phyloP scores from a whole-genome alignment of 2,113 vertebrate species.

The Heterotis niloticus region DNA sequence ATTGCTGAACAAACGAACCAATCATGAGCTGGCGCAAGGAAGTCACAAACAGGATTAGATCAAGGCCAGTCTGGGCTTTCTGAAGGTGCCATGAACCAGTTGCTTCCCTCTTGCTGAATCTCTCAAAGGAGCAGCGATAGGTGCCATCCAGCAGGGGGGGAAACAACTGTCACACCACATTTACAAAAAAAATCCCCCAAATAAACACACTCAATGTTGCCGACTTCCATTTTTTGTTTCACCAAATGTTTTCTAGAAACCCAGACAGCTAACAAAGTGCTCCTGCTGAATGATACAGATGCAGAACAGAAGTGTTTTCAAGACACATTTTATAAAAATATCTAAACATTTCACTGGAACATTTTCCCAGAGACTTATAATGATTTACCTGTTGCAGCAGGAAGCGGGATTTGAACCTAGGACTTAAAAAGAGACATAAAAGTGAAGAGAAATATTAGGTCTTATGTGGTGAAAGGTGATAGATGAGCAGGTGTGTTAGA shows the following conservation, averaged over 20 bases:
- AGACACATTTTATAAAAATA: not conserved
- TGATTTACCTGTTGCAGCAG: too few species aligned
- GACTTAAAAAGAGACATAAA: not conserved
- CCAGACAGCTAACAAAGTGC: not conserved
- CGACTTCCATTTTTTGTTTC: not conserved
- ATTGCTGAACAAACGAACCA: constrained; percentile 72
- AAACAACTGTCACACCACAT: not conserved
- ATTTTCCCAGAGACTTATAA: too few species aligned
- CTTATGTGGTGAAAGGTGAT: not conserved
- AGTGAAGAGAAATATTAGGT: not conserved
- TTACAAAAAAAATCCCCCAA: not conserved
- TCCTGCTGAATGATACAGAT: not conserved
- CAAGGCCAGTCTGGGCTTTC: not conserved
- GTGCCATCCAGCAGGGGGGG: not conserved
- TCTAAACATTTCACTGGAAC: too few species aligned
- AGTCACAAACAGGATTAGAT: constrained; percentile 14
- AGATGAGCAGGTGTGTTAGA: constrained; percentile 37
- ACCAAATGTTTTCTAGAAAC: not conserved
- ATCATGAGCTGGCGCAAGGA: constrained; percentile 56
- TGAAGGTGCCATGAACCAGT: not conserved
- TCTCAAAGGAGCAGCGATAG: not conserved
- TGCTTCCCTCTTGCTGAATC: not conserved
- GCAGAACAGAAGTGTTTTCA: not conserved
- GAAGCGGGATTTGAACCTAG: too few species aligned
- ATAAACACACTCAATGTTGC: not conserved